Percentiles rank a stretch among this genome's conserved stretches.
These are phyloP conservation scores for Eunapius fragilis DNA, from an alignment of 37 sponge, comb jelly and placozoan genomes.

Conservation along the genomic window DNA sequence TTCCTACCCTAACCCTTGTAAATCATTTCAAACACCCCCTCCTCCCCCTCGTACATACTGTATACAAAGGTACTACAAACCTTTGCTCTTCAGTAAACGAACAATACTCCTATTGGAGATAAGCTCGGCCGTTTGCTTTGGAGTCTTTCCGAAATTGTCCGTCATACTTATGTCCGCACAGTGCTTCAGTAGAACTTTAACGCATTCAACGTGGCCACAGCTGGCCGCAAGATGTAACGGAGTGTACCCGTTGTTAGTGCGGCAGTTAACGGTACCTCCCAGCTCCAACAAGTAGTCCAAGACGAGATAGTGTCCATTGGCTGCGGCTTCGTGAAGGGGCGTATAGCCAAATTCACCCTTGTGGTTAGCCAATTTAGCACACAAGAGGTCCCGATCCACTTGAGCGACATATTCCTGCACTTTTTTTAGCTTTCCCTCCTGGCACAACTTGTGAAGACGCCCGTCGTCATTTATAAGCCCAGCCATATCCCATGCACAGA, in stretches of 20 bases:
- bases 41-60: too few relatives aligned
- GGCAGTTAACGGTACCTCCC: slow-evolving; percentile 36
- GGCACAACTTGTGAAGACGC: slow-evolving; percentile 58
- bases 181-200: slow-evolving; percentile 37
- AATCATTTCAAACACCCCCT: too few relatives aligned
- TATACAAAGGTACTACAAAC: slow-evolving; percentile 9
- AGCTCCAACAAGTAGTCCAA: slow-evolving; percentile 27
- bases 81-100: slow-evolving; percentile 51
- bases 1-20: too few relatives aligned
- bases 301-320: slow-evolving; percentile 31
- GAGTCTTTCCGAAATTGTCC: slow-evolving; percentile 68
- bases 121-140: slow-evolving; percentile 55
- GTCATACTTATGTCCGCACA: slow-evolving; percentile 52
- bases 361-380: slow-evolving; percentile 13
- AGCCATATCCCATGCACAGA: not conserved
- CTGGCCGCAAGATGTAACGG: slow-evolving; percentile 77
- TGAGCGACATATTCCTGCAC: slow-evolving; percentile 23
- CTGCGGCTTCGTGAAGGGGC: slow-evolving; percentile 79
- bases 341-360: slow-evolving; percentile 84
- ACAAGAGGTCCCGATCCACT: not conserved
- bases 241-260: slow-evolving; percentile 64
- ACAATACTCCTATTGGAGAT: slow-evolving; percentile 38
- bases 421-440: slow-evolving; percentile 49
- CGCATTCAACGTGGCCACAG: slow-evolving; percentile 64
- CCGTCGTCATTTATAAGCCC: slow-evolving; percentile 32